phyloP scores from a whole-genome alignment of 2,113 vertebrate genomes.

The Toxotes chatareus region DNA sequence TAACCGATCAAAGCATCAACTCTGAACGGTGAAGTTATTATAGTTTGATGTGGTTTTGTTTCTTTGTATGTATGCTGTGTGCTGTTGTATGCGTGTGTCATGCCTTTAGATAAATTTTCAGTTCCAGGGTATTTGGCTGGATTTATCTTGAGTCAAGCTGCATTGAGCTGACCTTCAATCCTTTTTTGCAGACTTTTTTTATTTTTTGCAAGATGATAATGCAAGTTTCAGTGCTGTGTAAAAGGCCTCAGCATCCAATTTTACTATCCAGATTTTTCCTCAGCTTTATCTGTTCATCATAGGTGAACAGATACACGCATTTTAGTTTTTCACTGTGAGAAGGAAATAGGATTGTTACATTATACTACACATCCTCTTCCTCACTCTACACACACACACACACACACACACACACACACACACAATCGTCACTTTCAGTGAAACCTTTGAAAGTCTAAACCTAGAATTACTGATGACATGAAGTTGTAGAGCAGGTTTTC shows the following conservation, averaged over 20 bases:
- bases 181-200: background rate
- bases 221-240: background rate
- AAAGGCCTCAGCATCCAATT: background rate
- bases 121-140: background rate
- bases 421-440: background rate
- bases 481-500: constrained; percentile 40
- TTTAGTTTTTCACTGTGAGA: background rate
- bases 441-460: constrained; percentile 25
- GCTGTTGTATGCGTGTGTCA: background rate
- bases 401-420: background rate
- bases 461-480: background rate
- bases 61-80: background rate
- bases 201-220: background rate
- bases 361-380: background rate
- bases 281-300: background rate
- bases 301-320: too few relatives aligned
- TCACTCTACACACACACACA: background rate
- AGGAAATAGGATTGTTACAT: background rate
- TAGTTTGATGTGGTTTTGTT: background rate
- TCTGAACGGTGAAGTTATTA: constrained; percentile 85
- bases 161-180: background rate
- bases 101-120: background rate
- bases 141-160: background rate
- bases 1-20: constrained; percentile 93
- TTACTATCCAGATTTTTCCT: background rate